Base-by-base conservation (phyloP, 1,140 invertebrate species). In the Catajapyx aquilonaris region DNA sequence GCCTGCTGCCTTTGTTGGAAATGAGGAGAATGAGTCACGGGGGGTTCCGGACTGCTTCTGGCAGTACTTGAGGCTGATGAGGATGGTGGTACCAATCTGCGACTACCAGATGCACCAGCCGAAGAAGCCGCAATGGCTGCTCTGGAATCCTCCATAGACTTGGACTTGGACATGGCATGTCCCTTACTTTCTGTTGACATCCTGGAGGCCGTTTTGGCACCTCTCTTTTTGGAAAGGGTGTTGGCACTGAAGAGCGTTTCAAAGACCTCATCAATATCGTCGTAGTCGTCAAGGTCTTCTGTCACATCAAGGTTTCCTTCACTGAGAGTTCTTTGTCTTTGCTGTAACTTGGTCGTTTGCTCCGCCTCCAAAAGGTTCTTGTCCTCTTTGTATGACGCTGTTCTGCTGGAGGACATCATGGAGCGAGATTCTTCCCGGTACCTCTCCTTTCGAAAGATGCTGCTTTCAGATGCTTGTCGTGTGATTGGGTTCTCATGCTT, bases 221-320 rank as follows among this genome's bases (percentile, higher is more conserved):
- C 13, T 28, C 13, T 28, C 23, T 32, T 17, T 31, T 41, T 20
- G 3, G 35, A 15, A 19, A 21, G 47, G 42, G 46, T 46, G 17
- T 46, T 40, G 35, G 49, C 43, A 38, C 48, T 48, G 41, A 52
- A 52, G n/a, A 52, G 39, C 37, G 41, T 45, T 35, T 60, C 57
- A 47, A 60, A 60, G 28, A 53, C 55, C 44, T 53, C 52, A 39
- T 60, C 57, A 10, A 59, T 55, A 41, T 60, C 53, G 18, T 55
- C 55, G 17, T 53, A 41, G 42, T 52, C 46, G 35, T 53, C 52
- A 39, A 28, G 13, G 7, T 28, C 23, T 7, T 28, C 23, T 28
- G 23, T 7, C 23, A 28, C 7, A 28, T 28, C 23, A 9, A 28
- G 7, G 10, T 48, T 45, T 10, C 45, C 46, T 21, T 46, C 43